Evolutionary conservation across 2,113 vertebrate species (phyloP), one percentile per base, ranked within the genome.

Genomic region (Damaliscus lunatus): DNA sequence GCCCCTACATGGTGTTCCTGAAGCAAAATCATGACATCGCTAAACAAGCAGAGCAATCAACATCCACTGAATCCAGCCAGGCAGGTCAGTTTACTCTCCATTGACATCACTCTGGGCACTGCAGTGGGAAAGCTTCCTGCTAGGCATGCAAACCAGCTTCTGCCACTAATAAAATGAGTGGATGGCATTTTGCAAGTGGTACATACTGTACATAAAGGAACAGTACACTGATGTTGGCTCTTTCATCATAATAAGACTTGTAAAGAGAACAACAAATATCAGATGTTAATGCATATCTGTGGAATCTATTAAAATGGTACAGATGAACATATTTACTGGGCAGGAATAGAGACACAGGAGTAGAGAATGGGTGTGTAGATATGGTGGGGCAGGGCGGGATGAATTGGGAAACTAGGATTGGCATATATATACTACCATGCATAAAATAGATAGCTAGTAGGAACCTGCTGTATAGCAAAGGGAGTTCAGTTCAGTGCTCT

Each of bases 61-160:
- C 1, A 43, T 7, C 55, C 36, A 1, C 5, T 13, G 29, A 6
- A 23, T 6, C 40, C 3, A 31, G n/a, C 17, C 12, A 1, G 4
- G 1, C 7, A 40, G 21, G 16, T 48, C 33, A 4, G 59, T 3
- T 78, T 29, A 40, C 31, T 10, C 7, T 29, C 50, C 9, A 7
- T 7, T 7, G 25, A 16, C 36, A 7, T 27, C 4, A 17, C 12
- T 21, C 27, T 6, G n/a, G 40, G n/a, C 6, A 5, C 43, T 11
- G 33, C 7, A 2, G 2, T 5, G 17, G 31, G 59, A 53, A 46
- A 9, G 21, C 14, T 33, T 19, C 88, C 33, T 1, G 48, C 31
- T 29, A 0, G 4, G 2, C 5, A 11, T 15, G 14, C 12, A 0
- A 2, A 3, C 5, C 0, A 77, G 81, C 46, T 33, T 21, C 86